Percentiles rank a stretch among this genome's conserved stretches.
Evolutionary conservation across 2,888 invertebrate genomes (phyloP).

Genomic region (Entomobrya multifasciata): DNA sequence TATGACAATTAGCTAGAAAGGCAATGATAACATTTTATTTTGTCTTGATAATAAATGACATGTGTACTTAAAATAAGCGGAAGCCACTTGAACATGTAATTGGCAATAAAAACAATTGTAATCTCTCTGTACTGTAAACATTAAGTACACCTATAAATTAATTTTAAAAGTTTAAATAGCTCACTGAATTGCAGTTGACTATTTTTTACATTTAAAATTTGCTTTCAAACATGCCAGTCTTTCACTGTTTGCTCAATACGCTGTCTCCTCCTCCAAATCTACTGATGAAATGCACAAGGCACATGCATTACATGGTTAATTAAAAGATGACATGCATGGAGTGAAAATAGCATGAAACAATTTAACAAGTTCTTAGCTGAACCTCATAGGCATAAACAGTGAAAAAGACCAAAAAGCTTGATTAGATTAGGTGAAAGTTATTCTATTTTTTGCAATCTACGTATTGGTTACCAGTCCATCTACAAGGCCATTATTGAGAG

Average conservation of each 20-base stretch:
- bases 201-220: slow-evolving; percentile 12
- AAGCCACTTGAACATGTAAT: background rate
- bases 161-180: slow-evolving; percentile 21
- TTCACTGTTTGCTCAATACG: background rate
- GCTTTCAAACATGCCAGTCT: slow-evolving; percentile 23
- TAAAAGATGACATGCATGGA: too few species aligned
- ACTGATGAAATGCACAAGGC: slow-evolving; percentile 15
- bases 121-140: background rate
- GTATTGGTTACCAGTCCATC: background rate
- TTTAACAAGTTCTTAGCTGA: too few species aligned
- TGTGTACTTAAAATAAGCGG: background rate
- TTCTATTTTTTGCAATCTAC: background rate
- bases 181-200: slow-evolving; percentile 31
- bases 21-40: background rate
- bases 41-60: too few species aligned
- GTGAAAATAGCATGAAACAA: too few species aligned
- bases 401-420: background rate
- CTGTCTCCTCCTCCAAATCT: background rate
- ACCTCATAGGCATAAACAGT: background rate
- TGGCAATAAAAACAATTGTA: background rate
- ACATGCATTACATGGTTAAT: slow-evolving; percentile 1
- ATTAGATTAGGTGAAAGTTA: too few species aligned
- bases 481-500: background rate
- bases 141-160: slow-evolving; percentile 9
- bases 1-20: background rate